Evolutionary conservation across 1,140 invertebrate species (phyloP), one percentile per base, ranked within the genome.

Genomic region (Calycopis cecrops): DNA sequence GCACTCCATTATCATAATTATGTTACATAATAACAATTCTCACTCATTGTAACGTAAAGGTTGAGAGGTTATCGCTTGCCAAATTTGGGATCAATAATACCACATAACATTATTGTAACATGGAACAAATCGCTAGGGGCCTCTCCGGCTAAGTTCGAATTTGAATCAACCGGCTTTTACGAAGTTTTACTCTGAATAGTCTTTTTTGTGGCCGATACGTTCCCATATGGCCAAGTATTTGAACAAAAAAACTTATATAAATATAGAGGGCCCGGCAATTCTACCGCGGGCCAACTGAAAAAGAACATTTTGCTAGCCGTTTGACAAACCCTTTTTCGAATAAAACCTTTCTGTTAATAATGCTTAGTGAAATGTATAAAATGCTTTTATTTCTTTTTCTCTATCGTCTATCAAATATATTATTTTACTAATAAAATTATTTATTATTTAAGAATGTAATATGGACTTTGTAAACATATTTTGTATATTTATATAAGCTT

Each of bases 221-320:
- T 44, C 40, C 40, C 40, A 44, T 44, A 44, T 44, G 40, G 16
- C 40, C 40, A 44, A 44, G 40, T 44, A 44, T 44, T n/a, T 44
- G 14, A 12, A 44, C 14, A 12, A 44, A 44, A 44, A 44, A 16
- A 44, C 40, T 44, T 44, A 12, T 12, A 3, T n/a, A n/a, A n/a
- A n/a, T n/a, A n/a, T n/a, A n/a, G n/a, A n/a, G n/a, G n/a, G n/a
- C 21, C 21, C 6, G 21, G 2, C 2, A 28, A 3, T 28, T 28
- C 21, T 28, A 28, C 21, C 21, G 21, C 21, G 35, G 35, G 9
- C 40, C 40, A n/a, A n/a, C n/a, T 16, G 14, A 9, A 44, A 14
- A 16, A 44, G 38, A 8, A 9, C 14, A 17, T 42, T 42, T 42
- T 44, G 9, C 40, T 6, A 16, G 14, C 40, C n/a, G 2, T 28